Evolutionary conservation across 2,113 vertebrate genomes (phyloP).

Genomic region (Dissostichus mawsoni): DNA sequence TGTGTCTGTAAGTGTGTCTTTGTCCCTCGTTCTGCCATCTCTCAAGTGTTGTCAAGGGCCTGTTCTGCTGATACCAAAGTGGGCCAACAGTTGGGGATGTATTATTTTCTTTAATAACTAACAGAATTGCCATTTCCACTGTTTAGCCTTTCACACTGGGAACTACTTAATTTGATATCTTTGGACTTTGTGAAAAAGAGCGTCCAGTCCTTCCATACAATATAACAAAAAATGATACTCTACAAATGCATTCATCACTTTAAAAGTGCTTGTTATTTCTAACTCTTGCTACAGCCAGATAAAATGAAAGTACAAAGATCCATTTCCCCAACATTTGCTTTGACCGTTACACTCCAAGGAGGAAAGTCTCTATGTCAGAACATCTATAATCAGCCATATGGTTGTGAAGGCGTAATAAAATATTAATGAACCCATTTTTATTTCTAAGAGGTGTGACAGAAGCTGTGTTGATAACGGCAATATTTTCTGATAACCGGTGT

Average conservation of each 20-base stretch:
- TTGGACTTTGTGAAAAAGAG: conserved; percentile 28
- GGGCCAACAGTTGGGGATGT: conserved; percentile 17
- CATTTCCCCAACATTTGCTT: neutral
- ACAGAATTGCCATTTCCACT: conserved; percentile 8
- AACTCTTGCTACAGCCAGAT: conserved; percentile 9
- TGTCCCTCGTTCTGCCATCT: conserved; percentile 8
- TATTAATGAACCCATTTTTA: conserved; percentile 7
- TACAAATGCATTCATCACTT: conserved; percentile 37
- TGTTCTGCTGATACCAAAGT: conserved; percentile 4
- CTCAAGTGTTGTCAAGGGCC: conserved; percentile 3
- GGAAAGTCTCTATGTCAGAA: neutral
- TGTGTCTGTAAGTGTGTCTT: neutral
- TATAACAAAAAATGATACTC: neutral
- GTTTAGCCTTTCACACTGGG: conserved; percentile 22
- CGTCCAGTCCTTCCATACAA: conserved; percentile 2
- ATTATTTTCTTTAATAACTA: conserved; percentile 33
- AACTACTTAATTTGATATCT: conserved; percentile 28
- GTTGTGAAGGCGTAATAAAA: conserved; percentile 1
- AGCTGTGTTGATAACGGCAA: conserved; percentile 5
- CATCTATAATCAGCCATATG: conserved; percentile 19
- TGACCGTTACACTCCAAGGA: neutral
- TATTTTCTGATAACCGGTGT: conserved; percentile 20
- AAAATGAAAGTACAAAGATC: conserved; percentile 1
- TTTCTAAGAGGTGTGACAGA: neutral
- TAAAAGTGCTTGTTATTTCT: conserved; percentile 45